Evolutionary conservation across 1,140 invertebrate species (phyloP).

Genomic region (Chironomus striatipennis): DNA sequence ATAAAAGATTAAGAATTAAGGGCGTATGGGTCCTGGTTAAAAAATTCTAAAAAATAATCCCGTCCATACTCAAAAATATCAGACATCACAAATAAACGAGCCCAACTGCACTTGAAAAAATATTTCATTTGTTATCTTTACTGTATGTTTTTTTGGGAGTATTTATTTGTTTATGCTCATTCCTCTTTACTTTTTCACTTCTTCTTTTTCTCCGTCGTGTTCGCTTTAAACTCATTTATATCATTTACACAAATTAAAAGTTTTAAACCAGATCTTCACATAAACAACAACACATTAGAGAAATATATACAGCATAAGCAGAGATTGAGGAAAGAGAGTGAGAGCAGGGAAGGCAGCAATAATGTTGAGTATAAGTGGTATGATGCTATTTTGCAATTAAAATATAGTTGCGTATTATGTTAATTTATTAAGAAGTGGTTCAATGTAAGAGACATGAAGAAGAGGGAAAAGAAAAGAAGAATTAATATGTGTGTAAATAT

Average conservation of each 20-base stretch:
- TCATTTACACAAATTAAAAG: background rate
- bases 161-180: constrained; percentile 10
- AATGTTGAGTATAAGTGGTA: background rate
- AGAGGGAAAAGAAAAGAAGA: background rate
- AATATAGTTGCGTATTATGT: constrained; percentile 17
- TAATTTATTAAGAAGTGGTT: background rate
- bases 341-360: too few relatives aligned
- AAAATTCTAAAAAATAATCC: background rate
- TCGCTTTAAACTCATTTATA: too few relatives aligned
- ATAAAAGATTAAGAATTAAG: too few relatives aligned
- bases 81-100: background rate
- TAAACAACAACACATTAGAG: background rate
- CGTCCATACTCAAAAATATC: background rate
- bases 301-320: background rate
- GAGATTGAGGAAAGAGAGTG: too few relatives aligned
- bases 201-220: background rate
- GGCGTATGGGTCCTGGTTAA: too few relatives aligned
- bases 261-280: constrained; percentile 3
- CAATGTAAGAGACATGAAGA: background rate
- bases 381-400: constrained; percentile 13
- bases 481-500: constrained; percentile 14
- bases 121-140: background rate
- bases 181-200: background rate
- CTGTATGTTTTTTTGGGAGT: background rate
- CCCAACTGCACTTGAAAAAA: background rate